Base-by-base conservation (phyloP, 2,113 vertebrate species). In the Ptilonorhynchus violaceus region DNA sequence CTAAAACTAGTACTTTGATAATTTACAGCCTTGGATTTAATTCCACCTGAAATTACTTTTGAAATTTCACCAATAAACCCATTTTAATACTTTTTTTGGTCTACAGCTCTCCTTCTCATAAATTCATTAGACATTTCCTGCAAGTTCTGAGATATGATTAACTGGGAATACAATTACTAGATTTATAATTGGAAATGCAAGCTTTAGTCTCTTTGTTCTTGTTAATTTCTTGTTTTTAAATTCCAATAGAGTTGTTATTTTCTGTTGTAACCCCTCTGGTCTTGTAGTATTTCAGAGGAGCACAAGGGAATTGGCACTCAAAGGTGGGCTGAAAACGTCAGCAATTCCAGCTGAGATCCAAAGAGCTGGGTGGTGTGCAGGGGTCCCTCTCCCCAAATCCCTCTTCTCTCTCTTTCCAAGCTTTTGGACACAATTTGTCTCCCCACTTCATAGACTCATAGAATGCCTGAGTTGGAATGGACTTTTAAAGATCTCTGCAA, bases 11-110 rank as follows among this genome's bases (percentile, higher is more conserved):
- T 41, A 50, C 50, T 22, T 88, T 2, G 3, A 15, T 42, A 77
- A 78, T 66, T 86, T 80, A 85, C 59, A 76, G 49, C 41, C 49
- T 46, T 82, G 53, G 21, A 80, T 85, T 69, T 30, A 85, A 69
- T 53, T 55, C n/a, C n/a, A 68, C 11, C 31, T 33, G n/a, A 93
- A 91, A 83, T 62, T 18, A 85, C 53, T 88, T 85, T 73, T 59
- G 75, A 93, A 90, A 82, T 85, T 88, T 83, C 50, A 90, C 59
- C 82, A 94, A 69, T 69, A 80, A 88, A 68, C 30, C 52, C 47
- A 72, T 88, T 68, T 60, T 46, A 83, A 31, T 91, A 74, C 25
- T 66, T 83, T 33, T 33, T 87, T 60, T 88, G 53, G 27, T 88
- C 66, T 72, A 76, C 50, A 89, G 41, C 13, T 84, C 46, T 95